Conservation (phyloP, 1,140 invertebrate species). For the Spodoptera frugiperda region DNA sequence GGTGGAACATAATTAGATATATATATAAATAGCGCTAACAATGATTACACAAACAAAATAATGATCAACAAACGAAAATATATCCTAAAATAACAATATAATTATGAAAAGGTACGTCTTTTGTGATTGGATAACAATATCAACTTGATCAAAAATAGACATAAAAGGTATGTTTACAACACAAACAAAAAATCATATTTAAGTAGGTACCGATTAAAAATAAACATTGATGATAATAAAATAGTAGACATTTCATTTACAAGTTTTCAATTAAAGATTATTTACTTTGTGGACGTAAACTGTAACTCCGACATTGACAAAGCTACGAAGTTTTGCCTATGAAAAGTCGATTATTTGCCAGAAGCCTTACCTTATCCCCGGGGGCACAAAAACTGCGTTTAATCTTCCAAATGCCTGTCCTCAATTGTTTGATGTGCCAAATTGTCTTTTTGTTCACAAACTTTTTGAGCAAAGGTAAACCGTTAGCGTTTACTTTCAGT, state of each 20-base stretch:
- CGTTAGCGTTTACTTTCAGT: neutral
- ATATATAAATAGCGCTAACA: neutral
- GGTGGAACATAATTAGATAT: too few relatives aligned
- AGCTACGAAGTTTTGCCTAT: neutral
- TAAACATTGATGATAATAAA: too few relatives aligned
- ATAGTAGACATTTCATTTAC: neutral
- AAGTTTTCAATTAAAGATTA: too few relatives aligned
- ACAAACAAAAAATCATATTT: too few relatives aligned
- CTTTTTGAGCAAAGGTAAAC: slow-evolving; percentile 8
- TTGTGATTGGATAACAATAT: neutral
- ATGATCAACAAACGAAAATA: too few relatives aligned
- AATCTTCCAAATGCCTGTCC: slow-evolving; percentile 20
- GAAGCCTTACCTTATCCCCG: neutral
- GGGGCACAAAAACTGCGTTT: slow-evolving; percentile 22
- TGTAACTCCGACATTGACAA: too few relatives aligned
- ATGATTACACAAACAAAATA: too few relatives aligned
- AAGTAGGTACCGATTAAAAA: neutral
- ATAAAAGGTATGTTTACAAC: neutral
- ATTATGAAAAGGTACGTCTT: too few relatives aligned
- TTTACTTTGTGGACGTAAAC: too few relatives aligned
- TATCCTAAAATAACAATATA: too few relatives aligned
- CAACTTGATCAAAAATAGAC: neutral
- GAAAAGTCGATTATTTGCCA: neutral
- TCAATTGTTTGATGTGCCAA: slow-evolving; percentile 28
- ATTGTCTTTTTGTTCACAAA: slow-evolving; percentile 23